Evolutionary conservation across 2,888 invertebrate species (phyloP).

Genomic region (Hirtodrosophila alboralis): DNA sequence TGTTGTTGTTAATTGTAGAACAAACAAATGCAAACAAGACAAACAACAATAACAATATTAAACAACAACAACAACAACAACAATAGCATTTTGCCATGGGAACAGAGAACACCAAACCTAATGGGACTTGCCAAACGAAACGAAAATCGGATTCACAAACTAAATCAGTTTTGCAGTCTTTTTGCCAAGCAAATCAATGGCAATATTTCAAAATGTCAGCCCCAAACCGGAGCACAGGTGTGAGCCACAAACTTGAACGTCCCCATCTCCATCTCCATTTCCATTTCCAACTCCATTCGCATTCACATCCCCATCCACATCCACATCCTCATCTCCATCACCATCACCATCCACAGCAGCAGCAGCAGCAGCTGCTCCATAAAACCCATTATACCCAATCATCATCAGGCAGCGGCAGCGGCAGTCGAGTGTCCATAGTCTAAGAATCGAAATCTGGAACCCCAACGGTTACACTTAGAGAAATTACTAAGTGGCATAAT

Average conservation of each 20-base stretch:
- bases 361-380: conserved; percentile 74
- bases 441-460: conserved; percentile 64
- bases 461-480: conserved; percentile 23
- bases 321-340: conserved; percentile 13
- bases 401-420: conserved; percentile 65
- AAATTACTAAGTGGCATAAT: conserved; percentile 5
- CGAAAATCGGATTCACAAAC: conserved; percentile 60
- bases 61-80: too few relatives aligned
- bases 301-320: conserved; percentile 10
- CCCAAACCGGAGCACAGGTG: conserved; percentile 70
- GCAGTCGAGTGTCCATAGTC: conserved; percentile 56
- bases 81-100: conserved; percentile 76
- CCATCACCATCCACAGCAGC: conserved; percentile 18
- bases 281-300: conserved; percentile 27
- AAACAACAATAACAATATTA: conserved; percentile 40
- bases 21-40: conserved; percentile 38
- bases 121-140: conserved; percentile 38
- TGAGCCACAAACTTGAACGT: conserved; percentile 70
- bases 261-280: conserved; percentile 27
- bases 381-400: conserved; percentile 78
- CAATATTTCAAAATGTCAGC: conserved; percentile 79
- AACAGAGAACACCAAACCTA: conserved; percentile 51
- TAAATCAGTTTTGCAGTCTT: conserved; percentile 62
- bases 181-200: conserved; percentile 70
- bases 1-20: conserved; percentile 69